Evolutionary conservation across 2,113 vertebrate genomes (phyloP), one percentile per base, ranked within the genome.

Genomic region (Bagarius yarrelli): DNA sequence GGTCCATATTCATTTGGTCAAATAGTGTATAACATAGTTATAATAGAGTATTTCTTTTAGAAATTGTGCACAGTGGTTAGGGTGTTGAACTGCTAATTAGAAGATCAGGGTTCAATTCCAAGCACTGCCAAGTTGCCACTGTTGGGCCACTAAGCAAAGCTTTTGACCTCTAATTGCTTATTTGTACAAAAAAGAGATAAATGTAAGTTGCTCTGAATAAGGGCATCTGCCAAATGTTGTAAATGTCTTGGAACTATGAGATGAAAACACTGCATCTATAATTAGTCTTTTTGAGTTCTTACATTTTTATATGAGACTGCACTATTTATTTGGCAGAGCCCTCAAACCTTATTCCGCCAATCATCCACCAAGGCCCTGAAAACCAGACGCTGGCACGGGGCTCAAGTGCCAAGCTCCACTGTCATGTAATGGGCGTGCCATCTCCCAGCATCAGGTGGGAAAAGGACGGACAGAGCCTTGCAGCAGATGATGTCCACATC

Each of bases 401-500:
- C 15, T 92, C 94, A 23, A 92, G 88, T 0, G 92, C 81, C 0
- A 87, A 84, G 84, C 90, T 99, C 83, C 95, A 95, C 0, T 98
- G 97, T 32, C 88, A 91, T 52, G 94, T 91, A 19, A 91, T 87
- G 0, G 93, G 92, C 1, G 93, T 93, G 27, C 91, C 94, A 16
- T 85, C 91, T 0, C 93, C 94, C 80, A 93, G 81, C 8, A 92
- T 96, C 85, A 93, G 85, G 0, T 98, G 96, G 97, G 93, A 95
- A 90, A 99, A 96, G 86, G 94, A 97, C 0, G 94, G 95, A 50
- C 92, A 91, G 36, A 89, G 83, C 86, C 87, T 98, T 80, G 89
- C 90, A 84, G 92, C 88, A 80, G 92, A 90, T 59, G 91, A 94
- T 73, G 87, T 91, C 47, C 93, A 91, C 1, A 21, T 95, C 89